Percentiles rank a stretch among this genome's conserved stretches.
phyloP scores from a whole-genome alignment of 2,888 invertebrate species.

The Hemistola chrysoprasaria region DNA sequence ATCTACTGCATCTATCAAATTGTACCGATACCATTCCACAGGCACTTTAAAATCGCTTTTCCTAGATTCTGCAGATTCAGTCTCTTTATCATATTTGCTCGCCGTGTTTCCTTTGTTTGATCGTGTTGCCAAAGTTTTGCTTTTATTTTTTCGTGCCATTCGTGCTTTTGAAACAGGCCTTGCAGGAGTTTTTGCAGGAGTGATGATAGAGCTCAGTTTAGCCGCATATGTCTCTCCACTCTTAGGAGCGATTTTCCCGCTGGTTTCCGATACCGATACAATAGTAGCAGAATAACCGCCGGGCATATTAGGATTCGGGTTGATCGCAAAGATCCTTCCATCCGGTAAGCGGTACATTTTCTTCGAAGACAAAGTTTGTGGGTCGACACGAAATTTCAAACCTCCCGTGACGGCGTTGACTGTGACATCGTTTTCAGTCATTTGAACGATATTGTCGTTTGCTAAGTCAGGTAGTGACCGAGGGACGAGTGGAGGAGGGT shows the following conservation, averaged over 20 bases:
- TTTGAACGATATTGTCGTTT: slow-evolving; percentile 70
- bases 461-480: slow-evolving; percentile 45
- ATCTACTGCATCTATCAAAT: slow-evolving; percentile 79
- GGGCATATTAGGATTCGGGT: slow-evolving; percentile 73
- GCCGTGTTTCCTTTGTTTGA: slow-evolving; percentile 12
- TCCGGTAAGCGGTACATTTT: slow-evolving; percentile 79
- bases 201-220: slow-evolving; percentile 59
- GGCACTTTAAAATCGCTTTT: slow-evolving; percentile 63
- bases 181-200: slow-evolving; percentile 19
- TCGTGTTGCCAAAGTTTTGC: slow-evolving; percentile 28
- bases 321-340: slow-evolving; percentile 76
- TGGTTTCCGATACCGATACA: slow-evolving; percentile 64
- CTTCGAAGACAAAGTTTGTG: slow-evolving; percentile 74
- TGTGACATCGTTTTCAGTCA: slow-evolving; percentile 79
- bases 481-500: slow-evolving; percentile 43
- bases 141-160: slow-evolving; percentile 8
- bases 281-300: slow-evolving; percentile 79
- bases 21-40: slow-evolving; percentile 83
- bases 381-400: slow-evolving; percentile 75
- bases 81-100: no score
- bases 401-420: slow-evolving; percentile 73
- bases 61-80: slow-evolving; percentile 30
- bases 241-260: slow-evolving; percentile 41
- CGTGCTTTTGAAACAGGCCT: slow-evolving; percentile 1
- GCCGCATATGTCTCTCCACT: slow-evolving; percentile 63